Base-by-base conservation (phyloP, 2,797 vertebrate genomes). In the Danio kyathit region DNA sequence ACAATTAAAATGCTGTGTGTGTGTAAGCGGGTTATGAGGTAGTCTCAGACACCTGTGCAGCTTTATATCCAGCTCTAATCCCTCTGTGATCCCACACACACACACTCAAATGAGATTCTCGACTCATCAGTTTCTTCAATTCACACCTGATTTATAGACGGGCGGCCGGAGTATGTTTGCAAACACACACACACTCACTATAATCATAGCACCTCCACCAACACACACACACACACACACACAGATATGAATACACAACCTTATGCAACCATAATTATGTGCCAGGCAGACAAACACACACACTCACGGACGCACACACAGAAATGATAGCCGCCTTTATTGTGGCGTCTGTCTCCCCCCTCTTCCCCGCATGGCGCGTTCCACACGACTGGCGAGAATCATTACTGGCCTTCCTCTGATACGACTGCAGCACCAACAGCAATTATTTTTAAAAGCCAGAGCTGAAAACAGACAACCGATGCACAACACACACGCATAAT, bases 401-500 rank as follows among this genome's bases (percentile, higher is more conserved):
- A 92, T 94, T 94, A 93, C 88, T 87, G 88, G 82, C 89, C 89
- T 91, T 89, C 86, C 86, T 92, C 89, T 90, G 90, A 92, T 92
- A 87, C 85, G 83, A 87, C 89, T 86, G 84, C 87, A 92, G 89
- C 89, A 92, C 89, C 90, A 90, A 91, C 88, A 92, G 90, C 92
- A 95, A 94, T 94, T 95, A 94, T 92, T 93, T 93, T 89, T 91
- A 92, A 93, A 93, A 92, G 91, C 88, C 90, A 91, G 91, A 92
- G 90, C 67, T 72, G 74, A 87, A 88, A 90, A 86, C 80, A 87
- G 80, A 85, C 84, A 80, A 82, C 70, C 48, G 69, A 74, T 76
- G 83, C 87, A 82, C 88, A 90, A 86, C 78, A 72, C 88, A 90
- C 87, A 40, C 83, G 89, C 89, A 90, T 90, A 90, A 92, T 91